Evolutionary conservation across 2,888 invertebrate species (phyloP), one percentile per base, ranked within the genome.

Genomic region (Ennomos fuscantarius): DNA sequence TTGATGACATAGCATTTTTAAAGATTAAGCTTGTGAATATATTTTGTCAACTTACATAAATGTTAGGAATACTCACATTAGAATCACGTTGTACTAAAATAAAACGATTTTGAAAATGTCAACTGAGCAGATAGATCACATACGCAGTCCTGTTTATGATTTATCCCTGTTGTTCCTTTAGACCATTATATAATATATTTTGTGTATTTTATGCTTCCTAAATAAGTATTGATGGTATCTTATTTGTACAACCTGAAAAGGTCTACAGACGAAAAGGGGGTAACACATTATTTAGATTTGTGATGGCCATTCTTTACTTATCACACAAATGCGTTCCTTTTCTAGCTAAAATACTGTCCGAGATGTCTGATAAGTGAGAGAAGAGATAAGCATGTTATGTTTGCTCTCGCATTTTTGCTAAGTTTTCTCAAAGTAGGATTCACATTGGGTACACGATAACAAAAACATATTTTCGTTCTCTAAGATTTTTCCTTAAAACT

Each of bases 241-340:
- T 39, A 51, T 43, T 37, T 13, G 15, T 10, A 33, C 37, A 6
- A 34, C 13, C 31, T n/a, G 31, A 55, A 55, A 44, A 50, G 39
- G 31, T 50, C 24, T 31, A 12, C 24, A 35, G 31, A 12, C 31
- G 39, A 44, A 32, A 47, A 9, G 34, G 11, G 33, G 31, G 35
- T 11, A 48, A 40, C 15, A 57, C 53, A 56, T 64, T 61, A 64
- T 48, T 55, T 54, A 62, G 64, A 64, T 64, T 61, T 62, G 62
- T 62, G 50, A 56, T 39, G 57, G 56, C 60, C 60, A 62, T 64
- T 55, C 37, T 37, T 56, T 55, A 62, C 49, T 39, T 63, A 62
- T 62, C 51, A 54, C 32, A 42, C 31, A 53, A 44, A 55, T 11
- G 45, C 54, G 42, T 49, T 60, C 31, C 32, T 51, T 51, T 44